Percentiles rank a stretch among this genome's conserved stretches.
phyloP scores from a whole-genome alignment of 2,888 invertebrate genomes.

The Acleris holmiana region DNA sequence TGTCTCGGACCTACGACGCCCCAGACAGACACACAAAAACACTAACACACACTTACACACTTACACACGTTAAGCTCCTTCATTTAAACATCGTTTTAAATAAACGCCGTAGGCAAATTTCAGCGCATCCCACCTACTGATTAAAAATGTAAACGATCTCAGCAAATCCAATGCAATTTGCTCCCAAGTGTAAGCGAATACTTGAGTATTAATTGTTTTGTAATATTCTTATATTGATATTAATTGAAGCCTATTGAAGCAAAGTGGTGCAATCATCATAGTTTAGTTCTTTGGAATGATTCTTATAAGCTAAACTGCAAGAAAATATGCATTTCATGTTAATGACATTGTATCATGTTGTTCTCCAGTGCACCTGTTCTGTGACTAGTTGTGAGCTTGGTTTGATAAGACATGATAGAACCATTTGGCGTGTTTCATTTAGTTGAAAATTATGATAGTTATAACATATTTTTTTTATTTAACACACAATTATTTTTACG shows the following conservation, averaged over 20 bases:
- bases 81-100: no score
- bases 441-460: no score
- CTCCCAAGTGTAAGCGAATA: conserved; percentile 16
- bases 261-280: conserved; percentile 32
- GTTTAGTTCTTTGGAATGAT: conserved; percentile 20
- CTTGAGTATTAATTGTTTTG: conserved; percentile 15
- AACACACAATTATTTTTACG: no score
- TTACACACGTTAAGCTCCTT: no score
- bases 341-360: conserved; percentile 3
- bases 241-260: conserved; percentile 22
- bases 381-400: no score
- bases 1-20: no score
- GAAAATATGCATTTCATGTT: conserved; percentile 23
- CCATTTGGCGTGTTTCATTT: no score
- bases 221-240: conserved; percentile 11
- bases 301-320: conserved; percentile 12
- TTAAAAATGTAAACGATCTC: conserved; percentile 13
- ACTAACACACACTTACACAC: no score
- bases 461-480: no score
- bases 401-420: no score
- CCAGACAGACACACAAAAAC: no score
- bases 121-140: not conserved
- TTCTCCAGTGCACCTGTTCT: no score
- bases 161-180: conserved; percentile 15
- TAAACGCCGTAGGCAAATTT: not conserved